Evolutionary conservation across 2,797 vertebrate species (phyloP).

Genomic region (Macropus fuliginosus): DNA sequence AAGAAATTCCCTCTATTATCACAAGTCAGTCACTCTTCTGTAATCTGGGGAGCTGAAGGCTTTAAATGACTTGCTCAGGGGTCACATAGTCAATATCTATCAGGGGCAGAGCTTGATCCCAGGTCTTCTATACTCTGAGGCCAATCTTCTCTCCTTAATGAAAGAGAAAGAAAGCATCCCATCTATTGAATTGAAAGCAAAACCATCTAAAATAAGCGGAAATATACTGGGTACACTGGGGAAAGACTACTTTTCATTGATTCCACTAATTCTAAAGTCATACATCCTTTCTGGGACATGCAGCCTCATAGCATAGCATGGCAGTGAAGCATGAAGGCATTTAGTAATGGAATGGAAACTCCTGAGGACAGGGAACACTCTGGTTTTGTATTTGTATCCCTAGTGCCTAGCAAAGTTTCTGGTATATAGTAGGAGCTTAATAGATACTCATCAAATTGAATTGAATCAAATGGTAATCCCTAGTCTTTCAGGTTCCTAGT

Average conservation of each 20-base stretch:
- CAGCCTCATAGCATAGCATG: background rate
- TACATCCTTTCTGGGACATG: background rate
- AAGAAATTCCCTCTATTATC: background rate
- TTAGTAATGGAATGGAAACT: background rate
- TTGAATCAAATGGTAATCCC: background rate
- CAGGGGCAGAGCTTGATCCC: background rate
- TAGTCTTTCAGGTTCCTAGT: background rate
- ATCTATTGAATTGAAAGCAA: background rate
- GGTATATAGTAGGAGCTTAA: background rate
- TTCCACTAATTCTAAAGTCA: background rate
- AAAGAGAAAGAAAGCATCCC: background rate
- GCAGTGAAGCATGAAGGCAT: background rate
- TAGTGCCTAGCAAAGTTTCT: background rate
- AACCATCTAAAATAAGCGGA: background rate
- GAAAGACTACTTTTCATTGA: background rate
- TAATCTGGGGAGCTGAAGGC: background rate
- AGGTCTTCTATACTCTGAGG: conserved; percentile 20
- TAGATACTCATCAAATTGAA: background rate
- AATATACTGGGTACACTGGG: background rate
- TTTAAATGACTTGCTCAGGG: background rate
- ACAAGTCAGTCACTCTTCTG: background rate
- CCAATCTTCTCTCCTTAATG: background rate
- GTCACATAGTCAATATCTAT: background rate
- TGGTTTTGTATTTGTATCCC: background rate
- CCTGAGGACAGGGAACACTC: background rate